phyloP scores from a whole-genome alignment of 2,888 invertebrate genomes.

The Caenorhabditis doughertyi region DNA sequence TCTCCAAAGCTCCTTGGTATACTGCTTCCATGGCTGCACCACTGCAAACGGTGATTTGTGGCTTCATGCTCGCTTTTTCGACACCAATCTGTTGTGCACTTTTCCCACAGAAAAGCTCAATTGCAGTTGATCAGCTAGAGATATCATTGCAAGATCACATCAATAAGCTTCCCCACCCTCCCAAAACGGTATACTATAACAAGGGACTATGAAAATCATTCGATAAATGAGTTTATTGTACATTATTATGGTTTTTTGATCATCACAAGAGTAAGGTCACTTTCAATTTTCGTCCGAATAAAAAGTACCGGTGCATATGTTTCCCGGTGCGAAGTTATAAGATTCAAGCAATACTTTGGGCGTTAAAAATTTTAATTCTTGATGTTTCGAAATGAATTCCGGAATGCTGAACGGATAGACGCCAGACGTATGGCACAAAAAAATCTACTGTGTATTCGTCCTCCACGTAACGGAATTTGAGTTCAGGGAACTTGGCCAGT shows the following conservation, averaged over 20 bases:
- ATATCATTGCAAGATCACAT: constrained; percentile 87
- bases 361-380: constrained; percentile 82
- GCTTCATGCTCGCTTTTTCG: constrained; percentile 89
- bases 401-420: constrained; percentile 85
- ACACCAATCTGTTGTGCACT: constrained; percentile 96
- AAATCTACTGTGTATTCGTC: constrained; percentile 99
- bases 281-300: constrained; percentile 42
- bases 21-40: constrained; percentile 67
- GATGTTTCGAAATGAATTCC: constrained; percentile 85
- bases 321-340: constrained; percentile 23
- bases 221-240: constrained; percentile 39
- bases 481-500: constrained; percentile 97
- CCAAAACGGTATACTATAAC: constrained; percentile 89
- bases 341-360: constrained; percentile 50
- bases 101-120: constrained; percentile 89
- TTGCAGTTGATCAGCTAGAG: constrained; percentile 87
- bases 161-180: constrained; percentile 86
- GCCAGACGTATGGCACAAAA: constrained; percentile 99
- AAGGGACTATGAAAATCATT: constrained; percentile 88
- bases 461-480: constrained; percentile 98
- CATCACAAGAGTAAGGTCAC: constrained; percentile 53
- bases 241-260: constrained; percentile 54
- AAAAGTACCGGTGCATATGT: constrained; percentile 39
- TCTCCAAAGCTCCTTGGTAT: constrained; percentile 55
- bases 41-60: constrained; percentile 72